Evolutionary conservation across 2,888 invertebrate species (phyloP).

Genomic region (Leucophenga maculata): DNA sequence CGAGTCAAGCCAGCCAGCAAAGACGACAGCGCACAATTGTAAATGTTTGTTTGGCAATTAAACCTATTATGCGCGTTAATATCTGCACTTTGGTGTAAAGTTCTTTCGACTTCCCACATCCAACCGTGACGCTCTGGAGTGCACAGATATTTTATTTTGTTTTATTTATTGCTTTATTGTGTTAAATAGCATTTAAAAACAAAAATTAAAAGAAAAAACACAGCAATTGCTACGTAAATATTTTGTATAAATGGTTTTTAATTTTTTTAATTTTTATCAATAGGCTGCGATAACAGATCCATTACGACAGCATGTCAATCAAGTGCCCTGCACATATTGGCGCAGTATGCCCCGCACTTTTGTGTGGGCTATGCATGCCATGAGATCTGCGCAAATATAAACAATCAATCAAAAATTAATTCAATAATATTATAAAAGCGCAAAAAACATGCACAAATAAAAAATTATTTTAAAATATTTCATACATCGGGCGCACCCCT

Average conservation of each 20-base stretch:
- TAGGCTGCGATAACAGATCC: not conserved
- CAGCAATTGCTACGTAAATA: not conserved
- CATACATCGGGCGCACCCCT: no score
- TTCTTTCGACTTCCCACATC: not conserved
- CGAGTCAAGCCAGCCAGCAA: not conserved
- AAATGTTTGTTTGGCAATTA: conserved; percentile 64
- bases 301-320: conserved; percentile 9
- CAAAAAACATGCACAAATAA: no score
- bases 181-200: conserved; percentile 7
- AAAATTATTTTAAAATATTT: no score
- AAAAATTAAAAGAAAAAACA: no score
- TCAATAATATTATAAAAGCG: no score
- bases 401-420: no score
- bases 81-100: conserved; percentile 4
- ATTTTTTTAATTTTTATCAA: no score
- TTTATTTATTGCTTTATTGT: conserved; percentile 11
- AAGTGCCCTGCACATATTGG: not conserved
- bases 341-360: not conserved
- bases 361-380: no score
- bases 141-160: not conserved
- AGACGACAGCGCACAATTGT: conserved; percentile 59
- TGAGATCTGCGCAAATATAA: no score
- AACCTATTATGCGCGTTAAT: conserved; percentile 34
- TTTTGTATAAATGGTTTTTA: not conserved
- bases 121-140: no score